These are phyloP conservation scores for Eurosta solidaginis DNA, from an alignment of 1,140 invertebrate genomes.

Conservation along the genomic window DNA sequence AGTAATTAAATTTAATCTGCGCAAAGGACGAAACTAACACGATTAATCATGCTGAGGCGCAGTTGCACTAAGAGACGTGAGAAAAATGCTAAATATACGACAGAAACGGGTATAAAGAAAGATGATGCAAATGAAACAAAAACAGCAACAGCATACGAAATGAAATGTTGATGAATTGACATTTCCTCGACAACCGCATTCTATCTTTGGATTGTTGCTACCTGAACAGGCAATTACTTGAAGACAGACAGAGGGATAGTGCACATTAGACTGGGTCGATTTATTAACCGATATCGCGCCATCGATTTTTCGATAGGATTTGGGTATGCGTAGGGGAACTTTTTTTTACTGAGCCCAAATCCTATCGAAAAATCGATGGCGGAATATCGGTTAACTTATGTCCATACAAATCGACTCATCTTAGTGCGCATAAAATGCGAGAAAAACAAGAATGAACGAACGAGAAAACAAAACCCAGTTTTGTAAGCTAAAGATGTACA, in stretches of 20 bases:
- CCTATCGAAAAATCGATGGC: too few relatives aligned
- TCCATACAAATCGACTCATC: too few relatives aligned
- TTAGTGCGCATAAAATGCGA: too few relatives aligned
- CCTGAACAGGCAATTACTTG: background rate
- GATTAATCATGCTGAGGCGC: background rate
- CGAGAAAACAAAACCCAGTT: conserved; percentile 6
- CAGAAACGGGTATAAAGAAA: too few relatives aligned
- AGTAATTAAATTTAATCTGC: conserved; percentile 22
- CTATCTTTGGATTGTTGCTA: conserved; percentile 1
- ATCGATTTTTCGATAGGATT: too few relatives aligned
- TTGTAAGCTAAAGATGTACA: background rate
- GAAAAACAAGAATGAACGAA: background rate
- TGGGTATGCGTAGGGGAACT: too few relatives aligned
- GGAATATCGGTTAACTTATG: too few relatives aligned
- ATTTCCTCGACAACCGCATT: conserved; percentile 17
- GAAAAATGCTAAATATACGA: conserved; percentile 12
- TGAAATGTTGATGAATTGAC: conserved; percentile 23
- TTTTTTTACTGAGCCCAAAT: too few relatives aligned
- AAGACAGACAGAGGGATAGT: background rate
- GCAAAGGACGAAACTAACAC: conserved; percentile 25
- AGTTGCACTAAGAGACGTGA: background rate
- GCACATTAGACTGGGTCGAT: too few relatives aligned
- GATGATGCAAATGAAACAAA: background rate
- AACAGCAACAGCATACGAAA: background rate
- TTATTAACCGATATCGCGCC: too few relatives aligned